Conservation (phyloP, 2,888 invertebrate species). For the Pyralis farinalis region DNA sequence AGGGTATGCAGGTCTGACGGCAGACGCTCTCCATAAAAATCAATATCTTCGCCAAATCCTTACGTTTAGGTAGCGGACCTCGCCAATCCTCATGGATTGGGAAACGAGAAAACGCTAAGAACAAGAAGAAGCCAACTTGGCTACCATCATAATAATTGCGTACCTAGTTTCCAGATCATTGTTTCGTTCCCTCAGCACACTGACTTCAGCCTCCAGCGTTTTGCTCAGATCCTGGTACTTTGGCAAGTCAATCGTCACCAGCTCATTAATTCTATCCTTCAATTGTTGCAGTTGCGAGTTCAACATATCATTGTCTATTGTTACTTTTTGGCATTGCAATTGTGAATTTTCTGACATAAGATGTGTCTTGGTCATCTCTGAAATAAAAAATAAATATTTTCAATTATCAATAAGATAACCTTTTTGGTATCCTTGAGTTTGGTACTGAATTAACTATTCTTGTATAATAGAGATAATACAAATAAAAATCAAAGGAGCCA, state of each 20-base stretch:
- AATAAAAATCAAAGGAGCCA: too few species aligned
- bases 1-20: too few species aligned
- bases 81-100: too few species aligned
- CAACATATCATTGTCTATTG: slow-evolving; percentile 40
- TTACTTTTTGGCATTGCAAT: slow-evolving; percentile 26
- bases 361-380: slow-evolving; percentile 41
- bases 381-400: slow-evolving; percentile 14
- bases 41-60: too few species aligned
- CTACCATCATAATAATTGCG: slow-evolving; percentile 17
- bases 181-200: slow-evolving; percentile 38
- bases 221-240: slow-evolving; percentile 40
- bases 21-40: too few species aligned
- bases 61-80: too few species aligned
- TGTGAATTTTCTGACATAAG: slow-evolving; percentile 36
- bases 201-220: slow-evolving; percentile 38
- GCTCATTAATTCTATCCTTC: slow-evolving; percentile 37
- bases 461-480: too few species aligned
- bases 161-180: slow-evolving; percentile 56
- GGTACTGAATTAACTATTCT: too few species aligned
- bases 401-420: too few species aligned
- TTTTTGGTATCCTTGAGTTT: too few species aligned
- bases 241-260: slow-evolving; percentile 34
- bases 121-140: too few species aligned
- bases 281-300: slow-evolving; percentile 41
- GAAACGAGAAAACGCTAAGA: too few species aligned